Conservation (phyloP, 1,140 invertebrate genomes). For the Aphis craccivora region DNA sequence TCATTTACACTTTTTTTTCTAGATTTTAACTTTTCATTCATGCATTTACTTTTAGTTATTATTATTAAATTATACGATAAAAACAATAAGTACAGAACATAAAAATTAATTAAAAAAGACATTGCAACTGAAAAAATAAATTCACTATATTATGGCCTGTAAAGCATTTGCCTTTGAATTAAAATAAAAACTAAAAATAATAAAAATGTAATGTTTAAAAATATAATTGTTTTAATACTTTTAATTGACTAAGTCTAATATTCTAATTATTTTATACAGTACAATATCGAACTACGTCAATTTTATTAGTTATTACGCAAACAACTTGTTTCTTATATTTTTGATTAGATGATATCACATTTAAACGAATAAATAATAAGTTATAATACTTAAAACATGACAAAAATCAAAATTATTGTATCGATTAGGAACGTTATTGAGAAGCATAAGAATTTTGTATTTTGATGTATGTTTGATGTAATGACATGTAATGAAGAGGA, state of each 20-base stretch:
- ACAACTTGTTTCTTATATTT: not conserved
- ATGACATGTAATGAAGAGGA: not conserved
- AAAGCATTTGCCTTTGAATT: not conserved
- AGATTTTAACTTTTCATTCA: not conserved
- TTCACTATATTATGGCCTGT: not conserved
- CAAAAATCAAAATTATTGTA: not conserved
- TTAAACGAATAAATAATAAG: not conserved
- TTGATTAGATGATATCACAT: not conserved
- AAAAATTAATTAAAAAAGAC: not conserved
- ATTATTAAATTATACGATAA: constrained; percentile 12
- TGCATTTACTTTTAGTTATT: not conserved
- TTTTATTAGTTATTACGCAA: not conserved
- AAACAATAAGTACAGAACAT: not conserved
- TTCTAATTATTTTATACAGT: too few relatives aligned
- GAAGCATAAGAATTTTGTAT: not conserved
- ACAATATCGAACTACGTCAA: not conserved
- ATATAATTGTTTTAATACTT: not conserved
- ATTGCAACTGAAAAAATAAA: not conserved
- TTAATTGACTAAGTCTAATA: not conserved
- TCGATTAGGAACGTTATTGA: not conserved
- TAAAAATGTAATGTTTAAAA: not conserved
- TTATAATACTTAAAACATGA: not conserved
- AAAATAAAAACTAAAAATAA: constrained; percentile 14
- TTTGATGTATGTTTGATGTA: not conserved
- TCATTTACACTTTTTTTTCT: not conserved